A percentile compares a stretch with the other conserved stretches of the same genome.
These are phyloP conservation scores for Lomographa bimaculata DNA, from an alignment of 2,888 invertebrate species.

Conservation along the genomic window DNA sequence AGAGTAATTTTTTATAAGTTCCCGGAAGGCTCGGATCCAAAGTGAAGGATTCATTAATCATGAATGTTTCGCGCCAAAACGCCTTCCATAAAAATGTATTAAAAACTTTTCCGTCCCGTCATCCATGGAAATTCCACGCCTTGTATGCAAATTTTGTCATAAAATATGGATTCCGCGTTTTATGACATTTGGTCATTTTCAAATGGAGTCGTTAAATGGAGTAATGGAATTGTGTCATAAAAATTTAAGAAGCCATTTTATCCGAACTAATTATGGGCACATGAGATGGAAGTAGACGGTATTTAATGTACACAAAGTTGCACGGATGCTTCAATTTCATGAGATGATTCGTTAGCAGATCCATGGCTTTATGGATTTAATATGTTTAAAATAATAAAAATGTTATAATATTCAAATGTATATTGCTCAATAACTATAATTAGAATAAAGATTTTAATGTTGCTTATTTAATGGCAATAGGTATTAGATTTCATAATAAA, in stretches of 20 bases:
- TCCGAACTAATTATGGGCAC: too few relatives aligned
- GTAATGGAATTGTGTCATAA: constrained; percentile 17
- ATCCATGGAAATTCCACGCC: constrained; percentile 59
- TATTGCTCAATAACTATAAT: too few relatives aligned
- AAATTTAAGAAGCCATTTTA: constrained; percentile 10
- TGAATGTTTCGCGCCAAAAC: constrained; percentile 65
- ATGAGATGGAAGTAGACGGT: too few relatives aligned
- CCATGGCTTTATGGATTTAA: too few relatives aligned
- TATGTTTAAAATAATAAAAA: too few relatives aligned
- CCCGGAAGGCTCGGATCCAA: constrained; percentile 55
- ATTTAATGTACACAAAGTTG: too few relatives aligned
- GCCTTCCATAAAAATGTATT: constrained; percentile 76
- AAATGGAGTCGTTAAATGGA: constrained; percentile 20
- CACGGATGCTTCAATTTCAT: too few relatives aligned
- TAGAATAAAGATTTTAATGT: too few relatives aligned
- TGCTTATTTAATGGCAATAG: too few relatives aligned
- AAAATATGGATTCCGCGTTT: constrained; percentile 59
- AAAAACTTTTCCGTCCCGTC: constrained; percentile 66
- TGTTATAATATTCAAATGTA: too few relatives aligned
- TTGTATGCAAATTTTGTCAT: constrained; percentile 73
- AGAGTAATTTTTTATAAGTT: constrained; percentile 42
- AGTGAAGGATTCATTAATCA: constrained; percentile 76
- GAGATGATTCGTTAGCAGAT: too few relatives aligned
- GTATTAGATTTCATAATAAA: too few relatives aligned
- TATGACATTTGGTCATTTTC: constrained; percentile 48